Base-by-base conservation (phyloP, 2,113 vertebrate genomes). In the Polyodon spathula region DNA sequence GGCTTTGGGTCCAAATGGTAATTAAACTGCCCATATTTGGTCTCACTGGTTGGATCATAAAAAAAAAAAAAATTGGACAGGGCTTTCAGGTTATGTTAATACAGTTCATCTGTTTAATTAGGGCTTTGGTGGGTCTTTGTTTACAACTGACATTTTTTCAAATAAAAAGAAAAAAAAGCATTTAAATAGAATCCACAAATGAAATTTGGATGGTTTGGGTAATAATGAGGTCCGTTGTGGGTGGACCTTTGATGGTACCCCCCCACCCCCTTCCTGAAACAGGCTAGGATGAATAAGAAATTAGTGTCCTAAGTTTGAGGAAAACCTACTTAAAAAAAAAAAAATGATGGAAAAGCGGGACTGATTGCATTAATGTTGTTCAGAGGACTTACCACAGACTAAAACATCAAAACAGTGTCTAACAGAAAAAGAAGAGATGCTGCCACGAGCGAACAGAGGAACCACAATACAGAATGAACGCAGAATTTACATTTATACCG, bases 1-100 rank as follows among this genome's bases (percentile, higher is more conserved):
- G 87, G 86, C 86, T 92, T 90, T 88, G 89, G 88, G 86, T 90
- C 87, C 78, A 91, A 87, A 90, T 93, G 90, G 89, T 93, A 93
- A 95, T 97, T 96, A 94, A 90, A 89, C 85, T 83, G 86, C 82
- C 89, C 88, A 81, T 86, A 92, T 92, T 93, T 91, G 87, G 90
- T 88, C 90, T 91, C 83, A 79, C 68, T 89, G 90, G 89, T 92
- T 88, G 88, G 89, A 89, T 90, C 90, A 88, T 90, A 90, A 93
- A 91, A 92, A 70, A 59, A 64, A 77, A 80, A 40, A 78, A 78
- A 90, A 89, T 88, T 86, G 91, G 83, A 90, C 82, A 75, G 85
- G 84, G 84, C 84, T 84, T 87, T 87, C 82, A 88, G 86, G 86
- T 86, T 88, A 87, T 87, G 86, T 82, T 88, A 88, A 88, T 88